These are phyloP conservation scores for Dicycla oo DNA, from an alignment of 2,888 invertebrate species.

Conservation along the genomic window DNA sequence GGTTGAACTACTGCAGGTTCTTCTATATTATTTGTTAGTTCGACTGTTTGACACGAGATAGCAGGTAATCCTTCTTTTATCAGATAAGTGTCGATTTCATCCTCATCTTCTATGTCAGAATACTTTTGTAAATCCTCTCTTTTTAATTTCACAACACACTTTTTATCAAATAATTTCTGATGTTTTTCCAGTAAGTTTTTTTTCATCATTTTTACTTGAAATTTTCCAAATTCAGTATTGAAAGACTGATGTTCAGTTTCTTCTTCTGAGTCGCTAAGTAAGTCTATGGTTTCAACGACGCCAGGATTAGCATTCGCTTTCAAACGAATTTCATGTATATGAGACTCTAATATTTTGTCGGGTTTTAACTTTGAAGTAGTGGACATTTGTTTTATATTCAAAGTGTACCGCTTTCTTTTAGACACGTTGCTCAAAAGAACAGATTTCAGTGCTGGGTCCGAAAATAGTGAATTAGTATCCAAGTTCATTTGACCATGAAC, in stretches of 20 bases:
- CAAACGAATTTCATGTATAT: conserved; percentile 68
- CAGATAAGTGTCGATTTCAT: neutral
- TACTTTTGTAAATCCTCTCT: conserved; percentile 51
- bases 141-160: conserved; percentile 74
- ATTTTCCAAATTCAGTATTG: conserved; percentile 80
- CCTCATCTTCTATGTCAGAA: neutral
- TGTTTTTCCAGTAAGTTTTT: conserved; percentile 71
- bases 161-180: conserved; percentile 75
- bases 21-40: conserved; percentile 3
- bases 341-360: conserved; percentile 64
- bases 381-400: conserved; percentile 78
- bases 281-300: conserved; percentile 77
- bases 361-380: conserved; percentile 56
- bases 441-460: conserved; percentile 75
- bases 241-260: conserved; percentile 62
- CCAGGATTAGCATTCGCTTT: neutral
- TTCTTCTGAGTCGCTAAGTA: conserved; percentile 85
- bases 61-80: neutral
- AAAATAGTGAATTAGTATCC: conserved; percentile 76
- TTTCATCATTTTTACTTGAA: conserved; percentile 67
- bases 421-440: conserved; percentile 71
- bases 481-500: conserved; percentile 75
- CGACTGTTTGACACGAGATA: neutral
- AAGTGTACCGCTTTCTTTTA: conserved; percentile 72
- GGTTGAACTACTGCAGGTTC: neutral